Evolutionary conservation across 2,888 invertebrate genomes (phyloP), one percentile per base, ranked within the genome.

Genomic region (Xanthia icteritia): DNA sequence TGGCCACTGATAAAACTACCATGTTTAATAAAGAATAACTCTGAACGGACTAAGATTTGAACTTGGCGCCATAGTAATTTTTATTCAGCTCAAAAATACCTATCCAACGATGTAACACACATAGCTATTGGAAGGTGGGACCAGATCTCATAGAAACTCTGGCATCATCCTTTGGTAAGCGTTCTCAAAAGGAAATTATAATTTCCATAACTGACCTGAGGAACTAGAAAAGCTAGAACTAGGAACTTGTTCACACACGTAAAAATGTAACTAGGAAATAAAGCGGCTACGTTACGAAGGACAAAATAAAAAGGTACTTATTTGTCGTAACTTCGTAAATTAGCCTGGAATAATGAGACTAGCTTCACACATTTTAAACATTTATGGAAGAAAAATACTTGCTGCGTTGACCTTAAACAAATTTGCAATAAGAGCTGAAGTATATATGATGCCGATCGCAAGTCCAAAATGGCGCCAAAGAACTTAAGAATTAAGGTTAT

Each of bases 401-500:
- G 4, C 2, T 9, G 5, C 0, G 11, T 9, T 51, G 39, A 39
- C 4, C 4, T 23, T 20, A 48, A n/a, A 48, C 27, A 54, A 68
- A 42, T 27, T 42, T 1, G 20, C 5, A 5, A 11, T 11, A 27
- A 6, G 20, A 4, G 0, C 1, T n/a, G 8, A 23, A 51, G 23
- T 31, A 6, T 66, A 13, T 27, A 5, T 67, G 4, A 54, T 15
- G 6, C 27, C 17, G 17, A 56, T 11, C 15, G 20, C 27, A 27
- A 54, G 6, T 23, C n/a, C 17, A 56, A 66, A 65, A 66, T 45
- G 36, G 20, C 60, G 65, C 73, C 66, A 39, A 54, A 66, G 27
- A 61, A 31, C n/a, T 60, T 42, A n/a, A 39, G 15, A 60, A 79
- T 73, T 56, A 17, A 79, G 66, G 60, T 61, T n/a, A 79, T 27